Evolutionary conservation across 2,797 vertebrate genomes (phyloP), one percentile per base, ranked within the genome.

Genomic region (Cheirogaleus major): DNA sequence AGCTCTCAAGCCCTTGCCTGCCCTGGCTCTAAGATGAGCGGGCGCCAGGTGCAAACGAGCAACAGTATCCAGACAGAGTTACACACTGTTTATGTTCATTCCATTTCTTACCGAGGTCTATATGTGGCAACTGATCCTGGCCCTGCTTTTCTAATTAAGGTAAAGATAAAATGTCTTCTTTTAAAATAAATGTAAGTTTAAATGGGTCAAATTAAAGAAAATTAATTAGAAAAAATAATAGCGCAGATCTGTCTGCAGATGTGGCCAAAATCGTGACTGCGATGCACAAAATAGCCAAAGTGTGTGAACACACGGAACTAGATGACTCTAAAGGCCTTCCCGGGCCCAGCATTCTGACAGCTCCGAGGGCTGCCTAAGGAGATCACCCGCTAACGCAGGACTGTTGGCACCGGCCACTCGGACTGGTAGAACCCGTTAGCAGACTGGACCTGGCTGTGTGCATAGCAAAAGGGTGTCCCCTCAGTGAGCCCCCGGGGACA

Each of bases 141-240:
- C 13, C 27, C 57, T 59, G 76, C n/a, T 48, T 78, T 67, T 91
- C 55, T 55, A 7, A 55, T 52, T 69, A 50, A 85, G 35, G 35
- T 35, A 38, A 95, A 92, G 76, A 82, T 63, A 57, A 35, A 75
- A 81, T 12, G 43, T 73, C 32, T 63, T 35, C 32, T 79, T 83
- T 88, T 45, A 63, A 81, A 67, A 78, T 61, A 52, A 75, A 52
- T 50, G 23, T 59, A 69, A 57, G 20, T 89, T 43, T 89, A 65
- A 90, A 12, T 43, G 67, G 41, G 13, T n/a, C n/a, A 18, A 73
- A 55, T 82, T 38, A 45, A 65, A 92, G 70, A 82, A 89, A 79
- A 48, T 23, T 7, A 45, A 38, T 3, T 35, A 41, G 69, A n/a
- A 43, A 38, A 52, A 17, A 1, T 63, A 43, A 38, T 5, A 50